Percentiles rank a stretch among this genome's conserved stretches.
These are phyloP conservation scores for Calliphora vomitoria DNA, from an alignment of 2,888 invertebrate species.

Conservation along the genomic window DNA sequence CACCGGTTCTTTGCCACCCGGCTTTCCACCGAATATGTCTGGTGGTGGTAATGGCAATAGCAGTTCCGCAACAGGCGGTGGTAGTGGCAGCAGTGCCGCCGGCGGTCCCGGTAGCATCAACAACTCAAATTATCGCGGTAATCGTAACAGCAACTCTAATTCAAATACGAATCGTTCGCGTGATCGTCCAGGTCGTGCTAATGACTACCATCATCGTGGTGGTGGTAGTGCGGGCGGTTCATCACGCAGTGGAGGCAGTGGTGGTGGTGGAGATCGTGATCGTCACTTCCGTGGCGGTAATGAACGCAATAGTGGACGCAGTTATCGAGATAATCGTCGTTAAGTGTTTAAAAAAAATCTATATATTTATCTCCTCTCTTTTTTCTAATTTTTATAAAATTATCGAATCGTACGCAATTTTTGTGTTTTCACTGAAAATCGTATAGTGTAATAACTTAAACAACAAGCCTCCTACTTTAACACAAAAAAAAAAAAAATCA, in stretches of 20 bases:
- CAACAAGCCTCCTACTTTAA: slow-evolving; percentile 22
- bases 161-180: slow-evolving; percentile 80
- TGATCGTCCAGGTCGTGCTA: slow-evolving; percentile 80
- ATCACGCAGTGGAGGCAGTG: slow-evolving; percentile 67
- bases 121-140: slow-evolving; percentile 79
- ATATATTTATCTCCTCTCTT: slow-evolving; percentile 19
- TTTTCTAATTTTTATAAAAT: slow-evolving; percentile 64
- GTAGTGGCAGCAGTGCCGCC: slow-evolving; percentile 63
- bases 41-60: slow-evolving; percentile 70
- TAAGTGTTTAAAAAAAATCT: slow-evolving; percentile 66
- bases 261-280: slow-evolving; percentile 83
- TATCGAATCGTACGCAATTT: slow-evolving; percentile 58
- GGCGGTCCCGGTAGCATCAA: slow-evolving; percentile 73
- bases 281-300: slow-evolving; percentile 85
- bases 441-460: slow-evolving; percentile 59
- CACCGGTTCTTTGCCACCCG: slow-evolving; percentile 78
- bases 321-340: slow-evolving; percentile 78
- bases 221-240: slow-evolving; percentile 78
- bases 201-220: slow-evolving; percentile 80
- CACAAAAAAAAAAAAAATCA: slow-evolving; percentile 18
- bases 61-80: slow-evolving; percentile 48
- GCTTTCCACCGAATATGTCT: slow-evolving; percentile 80
- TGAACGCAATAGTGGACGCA: slow-evolving; percentile 80
- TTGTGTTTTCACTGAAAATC: slow-evolving; percentile 51
- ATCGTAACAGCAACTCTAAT: slow-evolving; percentile 77